Evolutionary conservation across 1,140 invertebrate genomes (phyloP), one percentile per base, ranked within the genome.

Genomic region (Cryptotermes secundus): DNA sequence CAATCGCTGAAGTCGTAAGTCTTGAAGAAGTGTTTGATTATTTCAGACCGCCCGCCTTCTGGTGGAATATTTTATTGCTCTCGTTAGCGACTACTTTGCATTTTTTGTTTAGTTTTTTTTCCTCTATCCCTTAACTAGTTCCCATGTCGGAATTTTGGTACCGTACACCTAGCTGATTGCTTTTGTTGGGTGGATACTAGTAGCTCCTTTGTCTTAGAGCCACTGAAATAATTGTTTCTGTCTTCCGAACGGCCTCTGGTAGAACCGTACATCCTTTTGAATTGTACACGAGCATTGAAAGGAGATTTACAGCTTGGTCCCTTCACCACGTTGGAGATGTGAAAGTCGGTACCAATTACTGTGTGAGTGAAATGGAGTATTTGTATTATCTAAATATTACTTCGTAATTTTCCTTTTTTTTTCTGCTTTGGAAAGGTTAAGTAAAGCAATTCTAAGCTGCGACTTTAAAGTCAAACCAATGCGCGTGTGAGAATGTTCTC

Each of bases 181-280:
- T 72, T 59, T 72, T 72, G 59, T 72, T 72, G 59, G 59, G 59
- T 72, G 59, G 59, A 31, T 72, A 31, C 59, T 72, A 72, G 59
- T 72, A 72, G 59, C 59, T 31, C n/a, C 59, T 72, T 72, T 72
- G 59, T 72, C n/a, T 72, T 72, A 72, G 59, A 31, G 16, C n/a
- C 59, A 72, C 9, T 72, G n/a, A 72, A 72, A 31, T 72, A 72
- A 72, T 72, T 72, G 59, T 72, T 72, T 72, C 59, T 31, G 26
- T 31, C 59, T 72, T 31, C 59, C n/a, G 7, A 72, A n/a, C n/a
- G 7, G 26, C 53, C 53, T 12, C 24, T 59, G 26, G 53, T 59
- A 59, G 26, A 72, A n/a, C 26, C 2, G 7, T 7, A 72, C 59
- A 26, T 31, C 59, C 59, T 16, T 31, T 26, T 31, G 26, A 26